phyloP scores from a whole-genome alignment of 2,113 vertebrate species.

The Labeo catla region DNA sequence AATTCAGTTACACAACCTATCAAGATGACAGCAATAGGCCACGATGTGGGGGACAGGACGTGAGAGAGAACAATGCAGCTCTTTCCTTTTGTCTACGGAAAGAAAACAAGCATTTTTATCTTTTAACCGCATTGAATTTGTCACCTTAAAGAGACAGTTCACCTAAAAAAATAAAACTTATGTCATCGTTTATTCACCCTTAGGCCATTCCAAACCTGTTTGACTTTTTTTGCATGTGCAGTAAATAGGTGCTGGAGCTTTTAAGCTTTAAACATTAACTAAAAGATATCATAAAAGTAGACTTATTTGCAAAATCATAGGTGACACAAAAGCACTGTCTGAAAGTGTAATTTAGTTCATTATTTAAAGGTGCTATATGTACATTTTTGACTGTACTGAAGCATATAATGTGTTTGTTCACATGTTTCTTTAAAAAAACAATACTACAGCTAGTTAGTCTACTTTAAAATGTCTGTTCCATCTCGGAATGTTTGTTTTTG shows the following conservation, averaged over 20 bases:
- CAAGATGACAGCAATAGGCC: not conserved
- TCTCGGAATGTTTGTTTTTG: not conserved
- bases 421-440: too few relatives aligned
- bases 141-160: not conserved
- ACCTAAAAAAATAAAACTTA: not conserved
- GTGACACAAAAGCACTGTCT: too few relatives aligned
- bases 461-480: not conserved
- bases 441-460: too few relatives aligned
- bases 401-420: not conserved
- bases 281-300: not conserved
- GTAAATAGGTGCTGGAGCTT: not conserved
- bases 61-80: not conserved
- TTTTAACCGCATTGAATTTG: not conserved
- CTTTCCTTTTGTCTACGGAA: not conserved
- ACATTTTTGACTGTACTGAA: not conserved
- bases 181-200: not conserved
- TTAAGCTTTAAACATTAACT: not conserved
- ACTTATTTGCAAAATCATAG: not conserved
- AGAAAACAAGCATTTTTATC: not conserved
- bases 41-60: not conserved
- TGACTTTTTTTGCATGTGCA: not conserved
- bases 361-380: not conserved
- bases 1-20: constrained; percentile 42
- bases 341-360: not conserved
- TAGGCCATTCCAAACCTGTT: not conserved